phyloP scores from a whole-genome alignment of 2,888 invertebrate species.

The Balanococcus diminutus region DNA sequence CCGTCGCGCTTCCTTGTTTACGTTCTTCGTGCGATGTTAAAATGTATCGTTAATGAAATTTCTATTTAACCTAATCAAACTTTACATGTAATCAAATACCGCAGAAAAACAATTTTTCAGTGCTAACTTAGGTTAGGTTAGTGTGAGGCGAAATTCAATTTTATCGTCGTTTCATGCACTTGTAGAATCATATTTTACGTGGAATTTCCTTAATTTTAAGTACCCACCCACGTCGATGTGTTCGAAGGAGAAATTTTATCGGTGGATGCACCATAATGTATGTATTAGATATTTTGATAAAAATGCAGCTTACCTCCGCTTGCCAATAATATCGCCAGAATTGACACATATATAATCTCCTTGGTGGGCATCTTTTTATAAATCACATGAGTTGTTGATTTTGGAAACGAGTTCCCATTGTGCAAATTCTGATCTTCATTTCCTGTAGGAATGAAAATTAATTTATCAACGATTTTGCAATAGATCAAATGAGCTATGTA shows the following conservation, averaged over 20 bases:
- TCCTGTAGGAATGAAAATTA: not conserved
- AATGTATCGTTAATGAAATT: slow-evolving; percentile 33
- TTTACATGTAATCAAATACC: slow-evolving; percentile 21
- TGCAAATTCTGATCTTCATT: slow-evolving; percentile 4
- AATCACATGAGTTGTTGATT: slow-evolving; percentile 30
- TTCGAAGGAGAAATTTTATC: no score
- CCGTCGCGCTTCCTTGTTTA: slow-evolving; percentile 41
- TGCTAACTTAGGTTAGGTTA: no score
- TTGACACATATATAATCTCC: slow-evolving; percentile 7
- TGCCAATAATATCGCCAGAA: slow-evolving; percentile 39
- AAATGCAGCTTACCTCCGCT: slow-evolving; percentile 19
- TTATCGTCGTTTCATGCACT: no score
- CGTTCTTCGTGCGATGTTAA: slow-evolving; percentile 17
- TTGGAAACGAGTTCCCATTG: slow-evolving; percentile 32
- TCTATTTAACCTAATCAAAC: slow-evolving; percentile 38
- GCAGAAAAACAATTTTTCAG: not conserved
- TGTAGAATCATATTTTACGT: no score
- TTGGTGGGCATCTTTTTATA: slow-evolving; percentile 12
- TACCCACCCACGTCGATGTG: no score
- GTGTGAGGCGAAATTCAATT: no score
- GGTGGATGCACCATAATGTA: no score
- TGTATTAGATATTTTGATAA: no score
- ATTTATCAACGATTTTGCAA: no score
- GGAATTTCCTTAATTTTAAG: no score
- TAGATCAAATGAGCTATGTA: no score